Evolutionary conservation across 2,797 vertebrate species (phyloP).

Genomic region (Pygocentrus nattereri): DNA sequence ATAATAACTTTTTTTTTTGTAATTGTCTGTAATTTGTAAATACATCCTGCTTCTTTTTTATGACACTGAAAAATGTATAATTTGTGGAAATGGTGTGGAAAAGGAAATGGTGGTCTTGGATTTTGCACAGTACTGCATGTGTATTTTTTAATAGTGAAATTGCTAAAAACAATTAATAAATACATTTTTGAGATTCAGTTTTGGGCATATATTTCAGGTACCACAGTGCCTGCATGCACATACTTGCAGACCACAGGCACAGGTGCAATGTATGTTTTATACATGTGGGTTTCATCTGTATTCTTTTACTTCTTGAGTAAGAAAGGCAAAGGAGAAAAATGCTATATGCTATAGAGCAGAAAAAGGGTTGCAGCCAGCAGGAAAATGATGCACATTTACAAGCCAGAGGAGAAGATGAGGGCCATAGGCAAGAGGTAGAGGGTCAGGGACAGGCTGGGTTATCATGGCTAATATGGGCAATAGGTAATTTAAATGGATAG

Average conservation of each 20-base stretch:
- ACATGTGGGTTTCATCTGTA: background rate
- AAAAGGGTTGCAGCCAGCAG: background rate
- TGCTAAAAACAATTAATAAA: no score
- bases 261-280: background rate
- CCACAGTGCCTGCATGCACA: background rate
- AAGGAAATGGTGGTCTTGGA: no score
- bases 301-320: background rate
- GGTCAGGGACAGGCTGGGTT: background rate
- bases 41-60: no score
- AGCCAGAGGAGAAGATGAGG: constrained; percentile 3
- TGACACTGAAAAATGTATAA: no score
- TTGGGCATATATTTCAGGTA: background rate
- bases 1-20: no score
- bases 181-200: no score
- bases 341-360: background rate
- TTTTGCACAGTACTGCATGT: no score
- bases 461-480: constrained; percentile 7
- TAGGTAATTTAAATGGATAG: constrained; percentile 35
- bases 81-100: no score
- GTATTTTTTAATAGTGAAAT: no score
- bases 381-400: background rate
- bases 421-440: background rate
- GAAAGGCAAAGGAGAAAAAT: background rate
- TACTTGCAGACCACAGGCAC: background rate
- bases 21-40: no score